A percentile compares a stretch with the other conserved stretches of the same genome.
phyloP scores from a whole-genome alignment of 2,888 invertebrate genomes.

The Acleris holmiana region DNA sequence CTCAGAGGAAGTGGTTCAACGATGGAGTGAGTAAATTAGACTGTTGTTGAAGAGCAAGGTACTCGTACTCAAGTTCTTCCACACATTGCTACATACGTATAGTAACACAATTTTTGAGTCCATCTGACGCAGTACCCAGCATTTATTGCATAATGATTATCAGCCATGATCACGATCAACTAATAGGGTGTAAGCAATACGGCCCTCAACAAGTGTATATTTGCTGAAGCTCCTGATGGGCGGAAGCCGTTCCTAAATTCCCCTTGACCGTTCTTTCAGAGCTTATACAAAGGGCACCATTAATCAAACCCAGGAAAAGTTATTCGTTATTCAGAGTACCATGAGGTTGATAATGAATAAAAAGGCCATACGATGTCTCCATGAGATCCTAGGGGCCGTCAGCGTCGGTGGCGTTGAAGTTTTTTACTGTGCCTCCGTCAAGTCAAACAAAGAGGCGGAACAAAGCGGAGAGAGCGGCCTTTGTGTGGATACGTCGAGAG shows the following conservation, averaged over 20 bases:
- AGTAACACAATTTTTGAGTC: too few species aligned
- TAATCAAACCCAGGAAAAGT: constrained; percentile 45
- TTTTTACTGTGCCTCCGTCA: constrained; percentile 69
- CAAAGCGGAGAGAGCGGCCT: constrained; percentile 80
- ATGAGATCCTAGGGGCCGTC: constrained; percentile 49
- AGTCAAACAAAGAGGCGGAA: constrained; percentile 80
- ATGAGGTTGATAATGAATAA: constrained; percentile 49
- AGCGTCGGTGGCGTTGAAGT: constrained; percentile 57
- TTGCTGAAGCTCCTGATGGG: neutral
- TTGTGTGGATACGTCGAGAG: constrained; percentile 72
- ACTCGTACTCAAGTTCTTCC: too few species aligned
- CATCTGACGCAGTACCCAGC: neutral
- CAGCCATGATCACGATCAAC: neutral
- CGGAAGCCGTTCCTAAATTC: constrained; percentile 14
- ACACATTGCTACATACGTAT: too few species aligned
- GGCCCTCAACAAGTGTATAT: constrained; percentile 13
- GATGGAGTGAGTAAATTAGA: constrained; percentile 15
- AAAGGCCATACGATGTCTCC: constrained; percentile 47
- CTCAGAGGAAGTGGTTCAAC: constrained; percentile 22
- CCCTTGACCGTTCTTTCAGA: constrained; percentile 21
- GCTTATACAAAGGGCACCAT: constrained; percentile 37
- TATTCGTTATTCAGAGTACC: constrained; percentile 34
- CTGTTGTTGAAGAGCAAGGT: constrained; percentile 3
- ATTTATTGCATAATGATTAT: neutral
- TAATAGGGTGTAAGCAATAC: neutral